Conservation (phyloP, 2,888 invertebrate species). For the Eupithecia insigniata region DNA sequence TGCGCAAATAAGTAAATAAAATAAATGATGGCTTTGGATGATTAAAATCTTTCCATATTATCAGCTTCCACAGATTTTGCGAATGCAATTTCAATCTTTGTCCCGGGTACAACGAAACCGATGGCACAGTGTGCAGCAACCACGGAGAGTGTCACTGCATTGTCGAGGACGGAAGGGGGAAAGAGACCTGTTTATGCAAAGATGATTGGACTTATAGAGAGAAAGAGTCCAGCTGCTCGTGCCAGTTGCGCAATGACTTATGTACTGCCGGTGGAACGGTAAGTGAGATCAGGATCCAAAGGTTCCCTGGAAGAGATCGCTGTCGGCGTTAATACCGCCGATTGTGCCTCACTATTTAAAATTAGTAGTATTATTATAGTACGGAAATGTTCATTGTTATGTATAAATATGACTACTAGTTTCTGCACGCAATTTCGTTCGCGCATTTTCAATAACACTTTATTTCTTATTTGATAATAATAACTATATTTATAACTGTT, state of each 20-base stretch:
- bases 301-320: too few relatives aligned
- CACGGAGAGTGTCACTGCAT: constrained; percentile 81
- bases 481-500: too few relatives aligned
- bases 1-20: too few relatives aligned
- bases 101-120: constrained; percentile 46
- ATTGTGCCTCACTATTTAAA: too few relatives aligned
- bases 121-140: constrained; percentile 58
- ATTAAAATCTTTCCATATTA: not conserved
- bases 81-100: constrained; percentile 51
- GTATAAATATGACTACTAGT: too few relatives aligned
- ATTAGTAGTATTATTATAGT: too few relatives aligned
- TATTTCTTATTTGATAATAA: too few relatives aligned
- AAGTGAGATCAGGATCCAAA: not conserved
- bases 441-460: too few relatives aligned
- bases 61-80: constrained; percentile 45
- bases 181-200: constrained; percentile 76
- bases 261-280: constrained; percentile 3
- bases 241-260: not conserved
- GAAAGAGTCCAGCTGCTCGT: constrained; percentile 9
- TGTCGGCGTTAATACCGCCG: too few relatives aligned
- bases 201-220: constrained; percentile 52
- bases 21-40: too few relatives aligned
- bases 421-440: too few relatives aligned
- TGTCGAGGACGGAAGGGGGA: not conserved
- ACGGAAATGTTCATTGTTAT: too few relatives aligned